Percentiles rank a stretch among this genome's conserved stretches.
These are phyloP conservation scores for Nematolebias whitei DNA, from an alignment of 2,113 vertebrate species.

Conservation along the genomic window DNA sequence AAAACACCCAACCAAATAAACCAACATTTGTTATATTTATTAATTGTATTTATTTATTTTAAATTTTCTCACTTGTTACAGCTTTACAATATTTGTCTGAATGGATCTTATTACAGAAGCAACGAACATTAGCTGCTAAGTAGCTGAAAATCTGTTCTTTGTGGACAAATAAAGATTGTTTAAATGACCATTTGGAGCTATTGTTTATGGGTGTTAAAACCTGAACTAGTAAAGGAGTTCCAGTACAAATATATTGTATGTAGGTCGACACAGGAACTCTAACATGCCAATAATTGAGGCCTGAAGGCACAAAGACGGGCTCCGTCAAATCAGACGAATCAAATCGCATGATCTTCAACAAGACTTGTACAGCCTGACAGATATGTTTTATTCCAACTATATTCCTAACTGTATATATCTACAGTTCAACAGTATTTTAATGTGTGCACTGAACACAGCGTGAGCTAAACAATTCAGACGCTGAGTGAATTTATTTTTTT, in stretches of 20 bases:
- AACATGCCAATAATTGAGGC: constrained; percentile 4
- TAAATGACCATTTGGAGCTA: not conserved
- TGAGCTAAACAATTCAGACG: not conserved
- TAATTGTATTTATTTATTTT: not conserved
- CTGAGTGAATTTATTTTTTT: not conserved
- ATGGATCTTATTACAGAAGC: not conserved
- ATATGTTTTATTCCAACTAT: not conserved
- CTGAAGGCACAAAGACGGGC: constrained; percentile 18
- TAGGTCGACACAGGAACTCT: constrained; percentile 28
- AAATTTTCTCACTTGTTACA: not conserved
- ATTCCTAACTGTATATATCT: not conserved
- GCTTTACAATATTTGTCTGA: not conserved
- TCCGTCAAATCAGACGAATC: not conserved
- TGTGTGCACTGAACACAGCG: not conserved
- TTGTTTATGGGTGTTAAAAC: constrained; percentile 7
- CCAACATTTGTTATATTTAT: not conserved
- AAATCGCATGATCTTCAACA: not conserved
- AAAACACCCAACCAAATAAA: not conserved
- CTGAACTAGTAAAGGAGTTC: constrained; percentile 7
- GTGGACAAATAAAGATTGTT: not conserved
- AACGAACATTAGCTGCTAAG: not conserved
- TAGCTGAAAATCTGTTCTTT: not conserved
- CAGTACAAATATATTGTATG: not conserved
- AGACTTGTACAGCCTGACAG: not conserved
- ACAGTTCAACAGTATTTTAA: not conserved